Percentiles rank a stretch among this genome's conserved stretches.
Conservation (phyloP, 2,113 vertebrate genomes). For the Chionomys nivalis region DNA sequence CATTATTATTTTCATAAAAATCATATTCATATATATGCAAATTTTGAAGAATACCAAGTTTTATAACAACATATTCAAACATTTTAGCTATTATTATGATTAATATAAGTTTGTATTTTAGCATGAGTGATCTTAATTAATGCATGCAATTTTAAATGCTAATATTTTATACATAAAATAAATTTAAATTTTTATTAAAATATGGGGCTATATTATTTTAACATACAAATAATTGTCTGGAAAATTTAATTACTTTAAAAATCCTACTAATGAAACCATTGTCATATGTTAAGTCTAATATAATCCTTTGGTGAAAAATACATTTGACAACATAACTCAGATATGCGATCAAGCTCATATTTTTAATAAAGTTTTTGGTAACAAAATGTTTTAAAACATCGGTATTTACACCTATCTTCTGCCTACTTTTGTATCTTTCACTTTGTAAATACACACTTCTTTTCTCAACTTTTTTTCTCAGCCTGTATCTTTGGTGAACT, state of each 20-base stretch:
- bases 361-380: neutral
- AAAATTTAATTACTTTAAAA: neutral
- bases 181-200: neutral
- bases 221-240: neutral
- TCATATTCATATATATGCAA: neutral
- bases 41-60: neutral
- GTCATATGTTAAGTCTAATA: no score
- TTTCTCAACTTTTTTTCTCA: neutral
- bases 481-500: neutral
- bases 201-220: neutral
- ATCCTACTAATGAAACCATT: neutral
- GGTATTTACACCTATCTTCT: neutral
- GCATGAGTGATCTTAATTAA: neutral
- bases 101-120: neutral
- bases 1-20: neutral
- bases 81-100: neutral
- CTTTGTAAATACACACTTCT: neutral
- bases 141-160: neutral
- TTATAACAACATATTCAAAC: neutral
- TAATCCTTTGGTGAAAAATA: neutral
- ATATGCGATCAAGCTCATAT: neutral
- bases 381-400: neutral
- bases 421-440: neutral
- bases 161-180: neutral
- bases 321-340: neutral